phyloP scores from a whole-genome alignment of 2,797 vertebrate species.

The Discoglossus pictus region DNA sequence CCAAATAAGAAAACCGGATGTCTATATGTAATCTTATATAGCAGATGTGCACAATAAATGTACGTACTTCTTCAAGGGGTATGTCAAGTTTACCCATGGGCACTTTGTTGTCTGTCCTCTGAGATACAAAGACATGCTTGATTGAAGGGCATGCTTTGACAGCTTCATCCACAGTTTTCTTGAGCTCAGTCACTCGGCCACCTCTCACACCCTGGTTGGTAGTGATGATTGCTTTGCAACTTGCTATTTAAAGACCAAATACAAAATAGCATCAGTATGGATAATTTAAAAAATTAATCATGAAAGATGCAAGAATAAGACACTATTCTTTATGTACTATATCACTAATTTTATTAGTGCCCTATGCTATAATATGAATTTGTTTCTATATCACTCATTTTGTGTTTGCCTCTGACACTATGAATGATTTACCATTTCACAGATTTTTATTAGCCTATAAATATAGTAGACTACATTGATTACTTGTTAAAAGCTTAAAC shows the following conservation, averaged over 20 bases:
- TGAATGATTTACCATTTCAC: too few relatives aligned
- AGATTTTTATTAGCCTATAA: too few relatives aligned
- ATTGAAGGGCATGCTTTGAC: conserved; percentile 82
- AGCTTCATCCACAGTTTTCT: conserved; percentile 85
- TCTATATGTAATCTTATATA: too few relatives aligned
- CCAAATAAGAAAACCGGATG: too few relatives aligned
- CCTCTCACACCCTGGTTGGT: conserved; percentile 88
- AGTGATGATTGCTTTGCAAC: conserved; percentile 90
- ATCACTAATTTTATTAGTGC: conserved; percentile 9
- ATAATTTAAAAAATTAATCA: too few relatives aligned
- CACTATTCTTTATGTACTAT: too few relatives aligned
- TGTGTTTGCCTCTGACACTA: too few relatives aligned
- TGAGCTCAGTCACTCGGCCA: conserved; percentile 80
- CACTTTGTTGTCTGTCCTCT: conserved; percentile 82
- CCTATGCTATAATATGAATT: too few relatives aligned
- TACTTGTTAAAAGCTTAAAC: too few relatives aligned
- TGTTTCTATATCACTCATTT: too few relatives aligned
- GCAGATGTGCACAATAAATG: conserved; percentile 1
- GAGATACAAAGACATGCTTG: conserved; percentile 82
- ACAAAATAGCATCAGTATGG: conserved; percentile 21
- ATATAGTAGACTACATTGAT: too few relatives aligned
- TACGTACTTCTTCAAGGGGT: conserved; percentile 83
- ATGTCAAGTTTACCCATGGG: conserved; percentile 78
- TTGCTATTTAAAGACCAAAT: conserved; percentile 70
- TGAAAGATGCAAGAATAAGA: too few relatives aligned